Evolutionary conservation across 1,140 invertebrate species (phyloP), one percentile per base, ranked within the genome.

Genomic region (Bradysia coprophila): DNA sequence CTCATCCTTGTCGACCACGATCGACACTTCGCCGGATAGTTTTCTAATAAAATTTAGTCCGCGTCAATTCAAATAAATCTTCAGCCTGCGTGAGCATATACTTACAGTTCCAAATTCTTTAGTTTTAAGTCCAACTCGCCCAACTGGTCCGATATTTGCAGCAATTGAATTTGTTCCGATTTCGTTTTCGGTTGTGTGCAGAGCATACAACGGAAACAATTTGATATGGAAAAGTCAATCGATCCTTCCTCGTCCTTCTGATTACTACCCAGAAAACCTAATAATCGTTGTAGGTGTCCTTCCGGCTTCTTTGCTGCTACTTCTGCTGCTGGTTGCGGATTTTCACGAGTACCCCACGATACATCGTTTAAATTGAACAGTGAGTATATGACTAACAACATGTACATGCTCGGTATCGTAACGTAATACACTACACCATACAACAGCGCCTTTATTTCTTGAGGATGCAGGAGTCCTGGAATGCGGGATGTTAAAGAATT

Each of bases 381-480:
- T 0, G 87, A 87, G 53, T 89, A 94, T 40, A 94, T 84, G 33
- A 90, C 85, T 11, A 94, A 69, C 44, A 94, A 63, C 71, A 93
- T 76, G 53, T 93, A 94, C 87, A 92, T 93, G 44, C 85, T 86
- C 1, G 90, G 90, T 38, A 94, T 83, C 6, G 87, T 86, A 11
- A 94, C 72, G 55, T 90, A 94, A 58, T 94, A 95, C 20, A 94
- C 71, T 4, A 85, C 57, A 13, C 84, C 76, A 43, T 76, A 80
- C 13, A 78, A 54, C 5, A 95, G 56, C 51, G 87, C 91, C 10
- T 59, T 59, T 41, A 82, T 71, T 61, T 93, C 88, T 55, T 83
- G 78, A 0, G 90, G 90, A 66, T 94, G 90, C 15, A 93, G 50
- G 0, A 86, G 51, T 0, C 76, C 83, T 3, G 65, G 4, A 39